Base-by-base conservation (phyloP, 2,797 vertebrate genomes). In the Urophycis tenuis region DNA sequence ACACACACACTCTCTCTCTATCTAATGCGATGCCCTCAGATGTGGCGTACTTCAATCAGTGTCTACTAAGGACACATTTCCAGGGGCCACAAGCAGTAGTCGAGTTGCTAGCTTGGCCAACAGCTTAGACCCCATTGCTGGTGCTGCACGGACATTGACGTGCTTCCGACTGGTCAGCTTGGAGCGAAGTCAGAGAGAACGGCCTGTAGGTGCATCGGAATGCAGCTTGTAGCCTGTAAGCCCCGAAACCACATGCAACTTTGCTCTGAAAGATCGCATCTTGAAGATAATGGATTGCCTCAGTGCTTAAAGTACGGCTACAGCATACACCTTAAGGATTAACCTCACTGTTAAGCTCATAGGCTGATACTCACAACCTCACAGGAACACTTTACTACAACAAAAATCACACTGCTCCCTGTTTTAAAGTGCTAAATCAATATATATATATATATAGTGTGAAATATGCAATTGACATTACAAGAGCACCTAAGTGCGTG, bases 11-110 rank as follows among this genome's bases (percentile, higher is more conserved):
- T n/a, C n/a, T n/a, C n/a, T n/a, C n/a, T n/a, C n/a, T n/a, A n/a
- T n/a, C 80, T 79, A 10, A 53, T 36, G 33, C 39, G 25, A 22
- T 49, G n/a, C 25, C 6, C 73, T 79, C 80, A 78, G 77, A 80
- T 82, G 75, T 82, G 73, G 85, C 71, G 33, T 14, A 80, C 80
- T 81, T 75, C 75, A 78, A 85, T 87, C 80, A 76, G 17, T 72
- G 76, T 67, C 78, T 49, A 41, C 80, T 75, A 82, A 81, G 79
- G 75, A 86, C 73, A 87, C 81, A 83, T 87, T 85, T 86, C 83
- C 85, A 86, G 86, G 7, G 41, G 41, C 41, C 41, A 12, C 15
- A 9, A 60, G 53, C 25, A 60, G 89, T 84, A 81, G 84, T 33
- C 22, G 81, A 25, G n/a, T 74, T 75, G 71, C 67, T 71, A 78